Evolutionary conservation across 1,140 invertebrate genomes (phyloP), one percentile per base, ranked within the genome.

Genomic region (Lysiphlebus fabarum): DNA sequence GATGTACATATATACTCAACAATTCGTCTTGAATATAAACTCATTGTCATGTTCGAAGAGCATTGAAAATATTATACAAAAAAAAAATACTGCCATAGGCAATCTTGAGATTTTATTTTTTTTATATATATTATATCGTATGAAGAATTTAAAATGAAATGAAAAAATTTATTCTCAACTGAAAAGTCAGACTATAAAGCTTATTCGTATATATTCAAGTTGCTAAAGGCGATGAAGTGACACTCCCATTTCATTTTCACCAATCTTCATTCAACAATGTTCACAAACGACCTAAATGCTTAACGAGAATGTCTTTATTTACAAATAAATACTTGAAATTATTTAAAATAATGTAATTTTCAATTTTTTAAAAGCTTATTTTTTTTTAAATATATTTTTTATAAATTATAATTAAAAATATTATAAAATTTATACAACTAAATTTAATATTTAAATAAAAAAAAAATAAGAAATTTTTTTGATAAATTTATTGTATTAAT

Each of bases 21-120:
- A 26, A 26, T 26, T 26, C 17, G 4, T 26, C 17, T 26, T 26
- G 17, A 26, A 26, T 26, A 26, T n/a, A n/a, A n/a, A 26, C 53
- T 57, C 48, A 62, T 62, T 62, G 60, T 54, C 49, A 14, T 51
- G 40, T 44, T 59, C 41, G 40, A 57, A n/a, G 12, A 48, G 11
- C 7, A 37, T 47, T 14, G 2, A 14, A 26, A 6, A 26, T 47
- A 17, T 47, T 12, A 17, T 26, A 26, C 11, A 5, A 26, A 6
- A 9, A 26, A 14, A 14, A 47, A 14, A 47, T 17, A 47, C 26
- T 47, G 17, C 17, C 17, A 26, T 26, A 1, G 17, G 17, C 17
- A 26, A 47, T 14, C 44, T 47, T 9, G 4, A 47, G 44, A 47
- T 47, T 17, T 47, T 5, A 8, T 47, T 17, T 47, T 26, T 1